Evolutionary conservation across 2,888 invertebrate genomes (phyloP).

Genomic region (Craniophora ligustri): DNA sequence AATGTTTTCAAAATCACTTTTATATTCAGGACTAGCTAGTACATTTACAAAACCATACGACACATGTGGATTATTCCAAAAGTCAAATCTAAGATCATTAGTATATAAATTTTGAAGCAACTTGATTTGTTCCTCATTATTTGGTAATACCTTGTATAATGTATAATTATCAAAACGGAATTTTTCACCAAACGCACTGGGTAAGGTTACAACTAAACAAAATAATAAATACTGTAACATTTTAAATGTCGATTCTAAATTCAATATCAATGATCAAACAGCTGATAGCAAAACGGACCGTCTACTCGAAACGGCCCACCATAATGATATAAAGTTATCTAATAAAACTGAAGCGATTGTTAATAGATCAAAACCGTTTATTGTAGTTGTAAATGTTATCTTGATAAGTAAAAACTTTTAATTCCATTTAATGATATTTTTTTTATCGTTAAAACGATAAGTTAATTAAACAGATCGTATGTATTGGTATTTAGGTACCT

Average conservation of each 20-base stretch:
- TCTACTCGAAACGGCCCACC: not conserved
- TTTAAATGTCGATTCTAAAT: conserved; percentile 6
- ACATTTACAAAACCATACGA: conserved; percentile 68
- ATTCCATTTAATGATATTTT: not conserved
- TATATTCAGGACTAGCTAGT: conserved; percentile 72
- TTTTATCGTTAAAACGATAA: not conserved
- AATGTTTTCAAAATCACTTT: conserved; percentile 62
- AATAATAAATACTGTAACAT: conserved; percentile 43
- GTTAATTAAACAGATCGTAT: conserved; percentile 2
- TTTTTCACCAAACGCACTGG: conserved; percentile 56
- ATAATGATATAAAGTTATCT: conserved; percentile 11
- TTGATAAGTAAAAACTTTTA: conserved; percentile 23
- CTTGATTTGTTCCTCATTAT: conserved; percentile 75
- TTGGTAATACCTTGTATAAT: conserved; percentile 85
- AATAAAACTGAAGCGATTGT: not conserved
- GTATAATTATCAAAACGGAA: conserved; percentile 67
- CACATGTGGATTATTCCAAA: conserved; percentile 69
- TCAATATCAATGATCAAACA: not conserved
- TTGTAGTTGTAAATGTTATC: conserved; percentile 14
- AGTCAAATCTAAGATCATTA: conserved; percentile 72
- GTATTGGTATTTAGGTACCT: not conserved
- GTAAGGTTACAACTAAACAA: conserved; percentile 26
- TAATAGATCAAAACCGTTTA: conserved; percentile 26
- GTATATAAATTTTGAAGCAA: conserved; percentile 78
- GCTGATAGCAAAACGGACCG: not conserved